phyloP scores from a whole-genome alignment of 2,888 invertebrate species.

The Antheraea yamamai region DNA sequence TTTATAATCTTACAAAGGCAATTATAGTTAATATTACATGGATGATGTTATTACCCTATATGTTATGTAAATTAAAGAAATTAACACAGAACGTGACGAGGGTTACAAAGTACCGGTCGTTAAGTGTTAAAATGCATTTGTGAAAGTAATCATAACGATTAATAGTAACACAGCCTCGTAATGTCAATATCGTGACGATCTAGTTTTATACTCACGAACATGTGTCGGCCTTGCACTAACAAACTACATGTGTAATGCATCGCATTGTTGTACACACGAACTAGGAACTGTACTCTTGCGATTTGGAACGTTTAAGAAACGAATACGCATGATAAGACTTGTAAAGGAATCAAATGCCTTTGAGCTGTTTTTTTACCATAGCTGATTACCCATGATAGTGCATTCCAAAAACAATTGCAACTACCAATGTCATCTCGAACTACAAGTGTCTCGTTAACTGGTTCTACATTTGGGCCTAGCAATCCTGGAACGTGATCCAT shows the following conservation, averaged over 20 bases:
- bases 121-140: slow-evolving; percentile 32
- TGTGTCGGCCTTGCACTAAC: slow-evolving; percentile 19
- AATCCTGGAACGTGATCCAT: no score
- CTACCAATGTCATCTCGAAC: no score
- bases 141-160: slow-evolving; percentile 33
- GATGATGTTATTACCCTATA: not conserved
- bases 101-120: slow-evolving; percentile 23
- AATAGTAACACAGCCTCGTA: slow-evolving; percentile 34
- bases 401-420: no score
- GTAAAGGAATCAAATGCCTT: not conserved
- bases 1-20: not conserved
- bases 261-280: not conserved
- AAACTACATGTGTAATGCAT: slow-evolving; percentile 10
- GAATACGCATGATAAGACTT: not conserved
- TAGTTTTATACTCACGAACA: slow-evolving; percentile 17
- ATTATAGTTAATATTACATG: not conserved
- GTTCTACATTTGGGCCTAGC: no score
- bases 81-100: not conserved
- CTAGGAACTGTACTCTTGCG: not conserved
- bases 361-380: not conserved
- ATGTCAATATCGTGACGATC: slow-evolving; percentile 49
- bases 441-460: no score
- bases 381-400: no score
- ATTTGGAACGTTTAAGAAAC: not conserved
- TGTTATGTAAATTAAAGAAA: not conserved